Conservation (phyloP, 1,140 invertebrate genomes). For the Pseudomyrmex gracilis region DNA sequence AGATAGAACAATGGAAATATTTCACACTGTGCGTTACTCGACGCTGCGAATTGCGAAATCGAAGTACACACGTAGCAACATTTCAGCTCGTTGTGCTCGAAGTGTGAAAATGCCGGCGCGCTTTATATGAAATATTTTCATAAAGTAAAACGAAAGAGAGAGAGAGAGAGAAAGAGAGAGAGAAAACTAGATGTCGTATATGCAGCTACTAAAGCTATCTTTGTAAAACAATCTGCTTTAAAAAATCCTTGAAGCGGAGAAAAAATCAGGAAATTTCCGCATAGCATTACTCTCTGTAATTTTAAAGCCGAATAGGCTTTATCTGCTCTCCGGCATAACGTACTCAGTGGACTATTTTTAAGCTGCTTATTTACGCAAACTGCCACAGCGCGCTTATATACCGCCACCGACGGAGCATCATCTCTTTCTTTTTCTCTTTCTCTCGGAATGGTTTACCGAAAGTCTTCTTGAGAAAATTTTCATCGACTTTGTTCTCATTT, state of each 20-base stretch:
- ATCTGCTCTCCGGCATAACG: constrained; percentile 41
- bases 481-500: constrained; percentile 22
- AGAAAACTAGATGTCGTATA: not conserved
- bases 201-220: not conserved
- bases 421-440: not conserved
- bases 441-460: constrained; percentile 9
- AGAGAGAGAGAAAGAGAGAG: not conserved
- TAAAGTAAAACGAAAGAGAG: not conserved
- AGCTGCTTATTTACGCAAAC: constrained; percentile 58
- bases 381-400: constrained; percentile 21
- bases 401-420: constrained; percentile 6
- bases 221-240: too few relatives aligned
- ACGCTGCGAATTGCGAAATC: not conserved
- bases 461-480: constrained; percentile 1
- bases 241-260: not conserved
- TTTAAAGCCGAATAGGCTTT: constrained; percentile 49
- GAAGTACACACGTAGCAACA: not conserved
- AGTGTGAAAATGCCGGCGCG: not conserved
- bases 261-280: constrained; percentile 10
- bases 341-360: constrained; percentile 56
- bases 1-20: not conserved
- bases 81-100: too few relatives aligned
- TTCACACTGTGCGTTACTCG: not conserved
- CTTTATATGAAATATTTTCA: not conserved
- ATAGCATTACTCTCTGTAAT: not conserved